phyloP scores from a whole-genome alignment of 2,888 invertebrate genomes.

The Nomada flava region DNA sequence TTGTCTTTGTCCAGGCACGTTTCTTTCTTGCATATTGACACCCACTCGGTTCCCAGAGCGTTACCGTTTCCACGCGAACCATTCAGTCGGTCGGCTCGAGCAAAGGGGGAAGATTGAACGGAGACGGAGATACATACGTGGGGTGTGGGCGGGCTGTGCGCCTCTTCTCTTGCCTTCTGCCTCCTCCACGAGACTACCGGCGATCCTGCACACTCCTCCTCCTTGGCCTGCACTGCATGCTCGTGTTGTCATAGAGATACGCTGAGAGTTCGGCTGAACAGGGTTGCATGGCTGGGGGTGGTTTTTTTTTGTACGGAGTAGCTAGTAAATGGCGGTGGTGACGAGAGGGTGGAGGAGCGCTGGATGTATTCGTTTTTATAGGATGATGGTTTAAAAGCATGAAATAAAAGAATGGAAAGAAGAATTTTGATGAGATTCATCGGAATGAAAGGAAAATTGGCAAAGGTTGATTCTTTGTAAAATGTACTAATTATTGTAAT shows the following conservation, averaged over 20 bases:
- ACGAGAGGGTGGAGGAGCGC: too few species aligned
- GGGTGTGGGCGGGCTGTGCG: conserved; percentile 62
- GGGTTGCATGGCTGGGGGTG: not conserved
- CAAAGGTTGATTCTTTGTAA: too few species aligned
- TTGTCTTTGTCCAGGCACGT: not conserved
- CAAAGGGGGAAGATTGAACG: conserved; percentile 19
- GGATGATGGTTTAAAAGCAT: too few species aligned
- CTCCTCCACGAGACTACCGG: conserved; percentile 42
- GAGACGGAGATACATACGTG: conserved; percentile 27
- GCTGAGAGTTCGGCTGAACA: not conserved
- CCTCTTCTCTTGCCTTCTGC: conserved; percentile 56
- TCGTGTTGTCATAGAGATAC: not conserved
- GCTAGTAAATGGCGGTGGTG: too few species aligned
- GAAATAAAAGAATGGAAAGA: too few species aligned
- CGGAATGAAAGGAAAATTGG: too few species aligned
- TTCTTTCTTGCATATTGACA: conserved; percentile 8
- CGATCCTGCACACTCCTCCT: conserved; percentile 47
- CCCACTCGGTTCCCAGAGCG: conserved; percentile 20
- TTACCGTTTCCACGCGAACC: conserved; percentile 52
- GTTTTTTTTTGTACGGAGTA: not conserved
- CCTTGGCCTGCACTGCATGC: not conserved
- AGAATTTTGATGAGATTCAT: too few species aligned
- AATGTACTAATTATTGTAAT: too few species aligned
- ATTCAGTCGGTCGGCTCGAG: conserved; percentile 30
- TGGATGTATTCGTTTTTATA: too few species aligned